A percentile compares a stretch with the other conserved stretches of the same genome.
phyloP scores from a whole-genome alignment of 2,888 invertebrate genomes.

The Nudaria mundana region DNA sequence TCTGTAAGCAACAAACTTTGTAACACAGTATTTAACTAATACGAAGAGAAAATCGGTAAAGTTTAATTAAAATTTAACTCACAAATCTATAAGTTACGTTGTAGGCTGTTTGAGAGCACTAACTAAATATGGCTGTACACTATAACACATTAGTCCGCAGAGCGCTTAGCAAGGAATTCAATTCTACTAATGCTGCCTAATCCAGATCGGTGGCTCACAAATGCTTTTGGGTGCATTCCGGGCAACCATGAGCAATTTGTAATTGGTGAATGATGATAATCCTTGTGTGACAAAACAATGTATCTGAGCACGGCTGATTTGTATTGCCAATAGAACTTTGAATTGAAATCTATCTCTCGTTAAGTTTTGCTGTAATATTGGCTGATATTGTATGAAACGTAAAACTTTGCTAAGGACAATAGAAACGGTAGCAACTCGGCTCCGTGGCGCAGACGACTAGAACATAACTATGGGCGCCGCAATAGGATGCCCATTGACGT shows the following conservation, averaged over 20 bases:
- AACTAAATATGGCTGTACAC: slow-evolving; percentile 40
- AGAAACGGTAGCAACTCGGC: slow-evolving; percentile 64
- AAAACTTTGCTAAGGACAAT: neutral
- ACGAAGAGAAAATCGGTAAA: slow-evolving; percentile 59
- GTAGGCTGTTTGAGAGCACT: slow-evolving; percentile 42
- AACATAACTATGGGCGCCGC: slow-evolving; percentile 57
- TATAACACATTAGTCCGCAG: slow-evolving; percentile 68
- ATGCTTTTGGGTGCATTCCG: slow-evolving; percentile 66
- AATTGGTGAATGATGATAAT: slow-evolving; percentile 77
- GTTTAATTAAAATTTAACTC: slow-evolving; percentile 57
- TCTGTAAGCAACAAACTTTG: slow-evolving; percentile 29
- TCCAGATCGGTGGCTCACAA: slow-evolving; percentile 67
- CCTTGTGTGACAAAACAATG: too few species aligned
- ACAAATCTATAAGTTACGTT: slow-evolving; percentile 44
- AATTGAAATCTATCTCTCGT: too few species aligned
- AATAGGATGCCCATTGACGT: slow-evolving; percentile 61
- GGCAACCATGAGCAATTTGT: slow-evolving; percentile 72
- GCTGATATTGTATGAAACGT: neutral
- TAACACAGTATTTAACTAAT: slow-evolving; percentile 35
- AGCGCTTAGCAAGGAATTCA: slow-evolving; percentile 76
- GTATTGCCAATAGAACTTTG: too few species aligned
- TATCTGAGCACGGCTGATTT: too few species aligned
- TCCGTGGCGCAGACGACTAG: slow-evolving; percentile 51
- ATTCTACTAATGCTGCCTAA: slow-evolving; percentile 77
- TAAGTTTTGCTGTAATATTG: too few species aligned